Conservation (phyloP, 1,140 invertebrate species). For the Drosophila watanabei region DNA sequence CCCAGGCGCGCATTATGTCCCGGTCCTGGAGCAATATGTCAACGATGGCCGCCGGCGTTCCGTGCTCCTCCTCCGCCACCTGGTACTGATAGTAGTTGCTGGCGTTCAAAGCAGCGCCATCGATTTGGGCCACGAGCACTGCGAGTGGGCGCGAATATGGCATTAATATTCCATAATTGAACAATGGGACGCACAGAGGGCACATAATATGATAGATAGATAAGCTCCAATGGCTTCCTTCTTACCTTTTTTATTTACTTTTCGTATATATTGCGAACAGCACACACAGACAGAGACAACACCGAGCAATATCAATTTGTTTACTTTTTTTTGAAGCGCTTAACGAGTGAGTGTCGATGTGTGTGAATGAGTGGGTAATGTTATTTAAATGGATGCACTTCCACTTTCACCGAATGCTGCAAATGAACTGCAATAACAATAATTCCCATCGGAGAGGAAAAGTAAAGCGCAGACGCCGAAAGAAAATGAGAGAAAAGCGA, state of each 20-base stretch:
- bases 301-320: conserved; percentile 21
- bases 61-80: conserved; percentile 2
- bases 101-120: conserved; percentile 59
- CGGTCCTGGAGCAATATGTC: conserved; percentile 35
- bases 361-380: background rate
- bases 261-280: conserved; percentile 2
- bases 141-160: conserved; percentile 31
- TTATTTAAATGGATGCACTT: conserved; percentile 14
- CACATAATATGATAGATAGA: conserved; percentile 29
- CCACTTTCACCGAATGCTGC: conserved; percentile 42
- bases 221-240: conserved; percentile 34
- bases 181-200: conserved; percentile 46
- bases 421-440: conserved; percentile 30
- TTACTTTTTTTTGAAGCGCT: conserved; percentile 10
- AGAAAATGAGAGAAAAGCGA: conserved; percentile 13
- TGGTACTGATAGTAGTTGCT: conserved; percentile 55
- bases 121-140: conserved; percentile 57
- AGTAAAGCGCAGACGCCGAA: conserved; percentile 22
- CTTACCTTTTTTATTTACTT: conserved; percentile 26
- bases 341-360: background rate
- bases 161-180: conserved; percentile 51
- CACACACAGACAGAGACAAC: conserved; percentile 8
- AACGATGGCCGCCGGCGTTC: conserved; percentile 1
- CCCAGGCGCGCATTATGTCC: conserved; percentile 48
- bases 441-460: background rate